Evolutionary conservation across 2,888 invertebrate species (phyloP).

Genomic region (Thera britannica): DNA sequence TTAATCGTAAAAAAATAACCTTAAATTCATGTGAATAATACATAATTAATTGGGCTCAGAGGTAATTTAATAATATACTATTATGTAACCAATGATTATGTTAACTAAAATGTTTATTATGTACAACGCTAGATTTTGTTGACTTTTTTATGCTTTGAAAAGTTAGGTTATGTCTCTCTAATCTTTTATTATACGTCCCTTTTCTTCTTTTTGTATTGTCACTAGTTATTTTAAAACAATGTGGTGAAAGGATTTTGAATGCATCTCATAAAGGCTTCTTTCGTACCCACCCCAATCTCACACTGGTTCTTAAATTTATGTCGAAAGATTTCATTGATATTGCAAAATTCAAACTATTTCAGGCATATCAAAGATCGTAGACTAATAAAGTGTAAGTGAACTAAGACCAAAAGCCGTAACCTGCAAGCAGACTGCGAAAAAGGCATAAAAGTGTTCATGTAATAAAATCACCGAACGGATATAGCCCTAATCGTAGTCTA

Average conservation of each 20-base stretch:
- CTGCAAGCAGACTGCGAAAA: slow-evolving; percentile 13
- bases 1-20: slow-evolving; percentile 16
- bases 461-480: slow-evolving; percentile 15
- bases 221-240: too few relatives aligned
- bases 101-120: neutral
- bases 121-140: neutral
- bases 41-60: slow-evolving; percentile 15
- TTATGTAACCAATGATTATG: too few relatives aligned
- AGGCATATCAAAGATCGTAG: neutral
- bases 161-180: too few relatives aligned
- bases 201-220: too few relatives aligned
- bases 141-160: too few relatives aligned
- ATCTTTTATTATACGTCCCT: too few relatives aligned
- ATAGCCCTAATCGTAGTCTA: slow-evolving; percentile 25
- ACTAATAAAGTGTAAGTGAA: neutral
- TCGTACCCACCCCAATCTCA: too few relatives aligned
- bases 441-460: slow-evolving; percentile 14
- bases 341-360: too few relatives aligned
- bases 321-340: too few relatives aligned
- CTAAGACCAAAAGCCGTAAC: slow-evolving; percentile 9
- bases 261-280: too few relatives aligned
- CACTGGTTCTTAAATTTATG: too few relatives aligned
- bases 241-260: too few relatives aligned
- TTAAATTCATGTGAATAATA: slow-evolving; percentile 23
- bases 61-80: slow-evolving; percentile 7